phyloP scores from a whole-genome alignment of 2,797 vertebrate genomes.

The Pristis pectinata region DNA sequence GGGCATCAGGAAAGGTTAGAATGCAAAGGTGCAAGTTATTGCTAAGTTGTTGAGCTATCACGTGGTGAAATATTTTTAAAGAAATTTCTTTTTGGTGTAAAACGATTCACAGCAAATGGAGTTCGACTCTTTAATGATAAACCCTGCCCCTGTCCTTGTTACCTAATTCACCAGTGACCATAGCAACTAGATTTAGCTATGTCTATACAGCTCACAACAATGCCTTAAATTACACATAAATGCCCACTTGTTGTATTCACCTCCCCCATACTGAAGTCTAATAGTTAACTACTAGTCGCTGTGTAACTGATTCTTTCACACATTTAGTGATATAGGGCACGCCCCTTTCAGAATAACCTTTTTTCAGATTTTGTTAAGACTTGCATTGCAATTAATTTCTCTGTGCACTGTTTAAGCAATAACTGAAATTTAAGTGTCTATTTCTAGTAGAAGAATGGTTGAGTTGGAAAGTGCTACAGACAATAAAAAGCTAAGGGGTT shows the following conservation, averaged over 20 bases:
- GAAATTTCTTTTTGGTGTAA: background rate
- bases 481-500: background rate
- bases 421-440: background rate
- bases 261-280: too few species aligned
- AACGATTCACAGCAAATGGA: background rate
- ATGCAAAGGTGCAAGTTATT: background rate
- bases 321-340: background rate
- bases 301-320: background rate
- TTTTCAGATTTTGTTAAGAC: background rate
- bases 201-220: background rate
- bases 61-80: background rate
- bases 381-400: background rate
- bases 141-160: background rate
- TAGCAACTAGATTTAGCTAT: background rate
- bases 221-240: background rate
- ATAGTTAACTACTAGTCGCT: background rate
- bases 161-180: background rate
- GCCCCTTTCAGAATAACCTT: background rate
- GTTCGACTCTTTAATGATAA: background rate
- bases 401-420: background rate
- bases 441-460: background rate
- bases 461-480: background rate
- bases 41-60: too few species aligned
- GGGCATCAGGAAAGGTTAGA: background rate
- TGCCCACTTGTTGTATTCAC: background rate